phyloP scores from a whole-genome alignment of 1,140 invertebrate genomes.

The Solenopsis invicta region DNA sequence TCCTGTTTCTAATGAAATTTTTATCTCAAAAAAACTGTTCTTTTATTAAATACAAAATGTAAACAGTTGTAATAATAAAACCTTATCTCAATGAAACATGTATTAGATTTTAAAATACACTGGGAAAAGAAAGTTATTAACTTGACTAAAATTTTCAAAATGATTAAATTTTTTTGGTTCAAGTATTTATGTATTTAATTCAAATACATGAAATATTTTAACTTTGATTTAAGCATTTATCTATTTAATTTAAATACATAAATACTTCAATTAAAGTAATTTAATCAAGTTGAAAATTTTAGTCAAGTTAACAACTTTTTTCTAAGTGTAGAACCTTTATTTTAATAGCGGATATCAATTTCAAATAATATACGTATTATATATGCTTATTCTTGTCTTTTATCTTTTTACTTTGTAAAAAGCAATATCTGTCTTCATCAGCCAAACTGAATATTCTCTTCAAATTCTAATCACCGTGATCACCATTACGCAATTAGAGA shows the following conservation, averaged over 20 bases:
- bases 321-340: neutral
- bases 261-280: no score
- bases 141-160: no score
- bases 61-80: neutral
- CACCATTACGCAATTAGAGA: conserved; percentile 37
- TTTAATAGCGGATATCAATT: neutral
- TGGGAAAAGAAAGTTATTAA: no score
- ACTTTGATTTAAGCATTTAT: no score
- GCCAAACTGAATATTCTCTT: conserved; percentile 19
- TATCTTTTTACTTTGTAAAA: neutral
- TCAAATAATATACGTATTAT: neutral
- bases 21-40: no score
- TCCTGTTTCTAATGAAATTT: no score
- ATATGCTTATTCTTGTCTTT: neutral
- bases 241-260: no score
- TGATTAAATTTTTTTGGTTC: no score
- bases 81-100: neutral
- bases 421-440: neutral
- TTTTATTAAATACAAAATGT: neutral
- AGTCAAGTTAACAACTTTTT: no score
- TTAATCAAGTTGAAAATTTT: no score
- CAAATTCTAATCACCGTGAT: conserved; percentile 34
- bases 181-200: no score
- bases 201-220: no score
- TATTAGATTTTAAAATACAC: neutral